Evolutionary conservation across 2,797 vertebrate genomes (phyloP).

Genomic region (Epinephelus awoara): DNA sequence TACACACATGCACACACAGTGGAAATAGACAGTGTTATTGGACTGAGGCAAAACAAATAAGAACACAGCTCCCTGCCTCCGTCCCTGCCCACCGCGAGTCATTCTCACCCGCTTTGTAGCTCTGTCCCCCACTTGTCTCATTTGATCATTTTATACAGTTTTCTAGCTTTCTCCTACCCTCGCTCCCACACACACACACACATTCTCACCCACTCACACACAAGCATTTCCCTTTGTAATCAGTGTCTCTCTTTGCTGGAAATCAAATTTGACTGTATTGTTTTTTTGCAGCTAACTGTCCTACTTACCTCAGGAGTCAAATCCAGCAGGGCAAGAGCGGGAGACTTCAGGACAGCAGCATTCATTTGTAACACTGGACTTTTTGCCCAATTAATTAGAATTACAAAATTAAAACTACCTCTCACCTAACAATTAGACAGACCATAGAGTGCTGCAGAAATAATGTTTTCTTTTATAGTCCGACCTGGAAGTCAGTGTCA

Average conservation of each 20-base stretch:
- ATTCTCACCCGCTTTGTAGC: not conserved
- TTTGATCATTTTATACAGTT: too few relatives aligned
- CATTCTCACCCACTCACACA: not conserved
- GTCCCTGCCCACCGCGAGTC: not conserved
- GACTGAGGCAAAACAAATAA: slow-evolving; percentile 18
- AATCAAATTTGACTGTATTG: not conserved
- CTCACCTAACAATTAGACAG: not conserved
- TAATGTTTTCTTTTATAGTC: too few relatives aligned
- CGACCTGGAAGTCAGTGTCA: too few relatives aligned
- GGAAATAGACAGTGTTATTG: slow-evolving; percentile 19
- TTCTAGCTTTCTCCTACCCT: not conserved
- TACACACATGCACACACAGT: not conserved
- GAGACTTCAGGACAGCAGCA: not conserved
- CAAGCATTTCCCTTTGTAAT: not conserved
- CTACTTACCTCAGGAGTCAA: too few relatives aligned
- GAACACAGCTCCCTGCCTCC: not conserved
- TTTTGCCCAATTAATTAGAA: too few relatives aligned
- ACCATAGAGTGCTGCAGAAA: not conserved
- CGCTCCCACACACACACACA: not conserved
- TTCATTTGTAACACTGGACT: not conserved
- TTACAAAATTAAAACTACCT: too few relatives aligned
- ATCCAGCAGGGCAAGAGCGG: not conserved
- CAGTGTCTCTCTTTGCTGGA: fast-evolving
- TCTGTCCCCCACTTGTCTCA: too few relatives aligned
- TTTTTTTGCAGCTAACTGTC: not conserved